phyloP scores from a whole-genome alignment of 2,797 vertebrate species.

The Pipistrellus kuhlii region DNA sequence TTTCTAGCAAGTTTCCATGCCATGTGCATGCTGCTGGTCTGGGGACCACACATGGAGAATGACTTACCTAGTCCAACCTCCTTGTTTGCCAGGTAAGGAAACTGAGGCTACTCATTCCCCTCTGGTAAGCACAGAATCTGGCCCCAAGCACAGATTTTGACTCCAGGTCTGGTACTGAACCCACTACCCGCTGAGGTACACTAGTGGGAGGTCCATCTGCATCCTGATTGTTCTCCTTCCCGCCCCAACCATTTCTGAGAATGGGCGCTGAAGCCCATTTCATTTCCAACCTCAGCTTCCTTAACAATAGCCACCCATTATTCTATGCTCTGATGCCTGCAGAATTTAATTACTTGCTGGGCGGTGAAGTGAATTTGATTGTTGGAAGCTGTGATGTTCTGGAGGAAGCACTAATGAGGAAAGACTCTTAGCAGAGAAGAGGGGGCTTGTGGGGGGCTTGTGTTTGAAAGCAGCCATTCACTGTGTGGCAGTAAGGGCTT shows the following conservation, averaged over 20 bases:
- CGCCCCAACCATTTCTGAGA: neutral
- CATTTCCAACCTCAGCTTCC: constrained; percentile 53
- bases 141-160: neutral
- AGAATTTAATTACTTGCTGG: constrained; percentile 78
- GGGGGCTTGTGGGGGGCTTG: constrained; percentile 67
- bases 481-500: constrained; percentile 69
- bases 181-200: fast-evolving
- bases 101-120: neutral
- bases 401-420: constrained; percentile 77
- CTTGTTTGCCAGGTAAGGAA: neutral
- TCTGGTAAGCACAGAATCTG: neutral
- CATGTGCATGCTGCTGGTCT: neutral
- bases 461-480: constrained; percentile 77
- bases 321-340: constrained; percentile 73
- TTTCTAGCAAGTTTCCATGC: neutral
- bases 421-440: constrained; percentile 64
- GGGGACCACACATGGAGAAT: neutral
- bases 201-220: neutral
- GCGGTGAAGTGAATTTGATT: constrained; percentile 81
- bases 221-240: neutral
- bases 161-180: neutral
- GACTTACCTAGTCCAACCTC: neutral
- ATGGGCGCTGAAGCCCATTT: constrained; percentile 36
- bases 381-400: constrained; percentile 56
- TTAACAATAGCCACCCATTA: constrained; percentile 68